Evolutionary conservation across 1,140 invertebrate genomes (phyloP).

Genomic region (Caenorhabditis brenneri): DNA sequence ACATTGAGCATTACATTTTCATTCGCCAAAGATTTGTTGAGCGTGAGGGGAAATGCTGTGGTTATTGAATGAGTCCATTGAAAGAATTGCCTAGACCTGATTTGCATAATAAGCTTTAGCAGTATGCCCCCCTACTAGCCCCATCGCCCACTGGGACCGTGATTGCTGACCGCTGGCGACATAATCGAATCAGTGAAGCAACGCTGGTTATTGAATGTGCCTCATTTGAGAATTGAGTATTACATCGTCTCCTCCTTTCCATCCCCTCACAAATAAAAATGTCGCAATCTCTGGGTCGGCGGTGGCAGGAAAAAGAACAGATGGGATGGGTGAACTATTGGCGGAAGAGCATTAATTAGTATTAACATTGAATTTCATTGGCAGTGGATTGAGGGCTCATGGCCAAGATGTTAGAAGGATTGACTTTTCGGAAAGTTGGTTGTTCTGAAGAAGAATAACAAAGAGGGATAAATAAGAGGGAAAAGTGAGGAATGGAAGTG

Average conservation of each 20-base stretch:
- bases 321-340: conserved; percentile 22
- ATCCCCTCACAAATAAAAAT: conserved; percentile 13
- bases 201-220: conserved; percentile 43
- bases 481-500: too few species aligned
- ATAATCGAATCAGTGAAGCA: conserved; percentile 43
- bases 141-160: conserved; percentile 43
- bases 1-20: conserved; percentile 32
- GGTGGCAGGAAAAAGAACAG: conserved; percentile 35
- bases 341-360: conserved; percentile 36
- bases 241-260: neutral
- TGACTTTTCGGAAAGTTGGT: too few species aligned
- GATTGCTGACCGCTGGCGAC: conserved; percentile 49
- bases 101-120: conserved; percentile 53
- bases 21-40: conserved; percentile 39
- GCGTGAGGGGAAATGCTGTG: conserved; percentile 36
- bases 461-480: too few species aligned
- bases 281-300: conserved; percentile 17
- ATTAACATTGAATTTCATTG: conserved; percentile 11
- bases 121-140: conserved; percentile 44
- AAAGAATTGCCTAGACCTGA: conserved; percentile 45
- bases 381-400: neutral
- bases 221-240: conserved; percentile 41
- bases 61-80: conserved; percentile 43
- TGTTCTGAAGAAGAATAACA: too few species aligned
- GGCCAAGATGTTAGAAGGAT: too few species aligned